phyloP scores from a whole-genome alignment of 2,797 vertebrate genomes.

The Sebastolobus altivelis region DNA sequence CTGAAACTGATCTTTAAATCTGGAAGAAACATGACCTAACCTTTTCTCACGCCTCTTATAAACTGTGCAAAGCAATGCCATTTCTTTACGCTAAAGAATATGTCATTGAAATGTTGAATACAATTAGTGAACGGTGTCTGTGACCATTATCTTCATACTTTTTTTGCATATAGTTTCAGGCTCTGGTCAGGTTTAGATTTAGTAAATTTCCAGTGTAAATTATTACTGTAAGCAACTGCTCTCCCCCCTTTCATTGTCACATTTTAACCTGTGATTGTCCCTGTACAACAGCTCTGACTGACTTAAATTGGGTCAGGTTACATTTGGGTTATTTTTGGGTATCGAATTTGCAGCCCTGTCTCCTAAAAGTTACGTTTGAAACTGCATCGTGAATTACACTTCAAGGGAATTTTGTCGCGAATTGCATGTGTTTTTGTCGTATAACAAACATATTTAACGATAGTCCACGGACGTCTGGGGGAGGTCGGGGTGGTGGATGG shows the following conservation, averaged over 20 bases:
- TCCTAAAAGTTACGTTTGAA: too few relatives aligned
- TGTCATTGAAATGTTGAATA: background rate
- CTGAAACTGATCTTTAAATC: conserved; percentile 41
- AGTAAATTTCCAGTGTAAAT: background rate
- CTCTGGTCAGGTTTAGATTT: background rate
- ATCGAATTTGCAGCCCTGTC: background rate
- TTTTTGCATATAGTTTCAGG: background rate
- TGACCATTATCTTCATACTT: background rate
- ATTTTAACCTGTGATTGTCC: background rate
- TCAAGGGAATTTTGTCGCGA: background rate
- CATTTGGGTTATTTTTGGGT: background rate
- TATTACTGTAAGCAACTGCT: background rate
- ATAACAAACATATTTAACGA: too few relatives aligned
- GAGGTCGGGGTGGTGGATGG: background rate
- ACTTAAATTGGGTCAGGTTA: background rate
- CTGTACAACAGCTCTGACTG: background rate
- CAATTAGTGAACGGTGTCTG: background rate
- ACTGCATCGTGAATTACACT: background rate
- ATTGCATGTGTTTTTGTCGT: background rate
- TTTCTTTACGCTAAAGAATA: background rate
- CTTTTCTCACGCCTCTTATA: conserved; percentile 24
- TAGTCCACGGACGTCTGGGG: too few relatives aligned
- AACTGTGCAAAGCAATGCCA: background rate
- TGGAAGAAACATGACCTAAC: conserved; percentile 20
- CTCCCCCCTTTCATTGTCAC: background rate